Evolutionary conservation across 35 echinoderm and acorn worm species (phyloP), one percentile per base, ranked within the genome.

Genomic region (Heliocidaris tuberculata): DNA sequence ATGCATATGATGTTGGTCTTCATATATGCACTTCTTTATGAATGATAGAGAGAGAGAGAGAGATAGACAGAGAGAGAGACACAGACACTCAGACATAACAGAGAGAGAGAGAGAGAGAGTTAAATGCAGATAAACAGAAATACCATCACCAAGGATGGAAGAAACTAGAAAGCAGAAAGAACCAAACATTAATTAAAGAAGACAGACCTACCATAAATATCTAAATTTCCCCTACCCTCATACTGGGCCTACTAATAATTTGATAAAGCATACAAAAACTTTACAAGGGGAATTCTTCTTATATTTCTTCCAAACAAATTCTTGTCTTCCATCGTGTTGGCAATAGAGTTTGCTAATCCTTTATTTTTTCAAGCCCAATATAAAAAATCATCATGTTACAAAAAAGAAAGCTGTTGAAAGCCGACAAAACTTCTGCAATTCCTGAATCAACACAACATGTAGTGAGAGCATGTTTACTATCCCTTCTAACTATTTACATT

Each of bases 371-470:
- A 27, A 78, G 27, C 65, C 65, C 21, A 78, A 78, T 78, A 78
- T 78, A 78, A 78, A 78, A 78, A 27, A 78, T 78, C 60, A 70
- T 70, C 65, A 78, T 27, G 65, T 78, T 78, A 78, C 65, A 7
- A 78, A 24, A 24, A 78, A 78, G 7, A 78, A 7, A 78, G 65
- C 65, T 78, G 65, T 5, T n/a, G 6, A 78, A 8, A 78, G 65
- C 65, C 27, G 65, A 78, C 65, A 78, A 78, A 78, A 78, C 65
- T 78, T 78, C 65, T 78, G 65, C 65, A 24, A 78, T 78, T 78
- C 65, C 65, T 78, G 65, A 78, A 78, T 78, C 19, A 78, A 78
- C 65, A 78, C 8, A 78, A 78, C 21, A 78, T 78, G 65, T 78
- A 24, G 21, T 78, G 65, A 78, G 7, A 78, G 65, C 17, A 24